Base-by-base conservation (phyloP, 2,113 vertebrate species). In the Rhinolophus ferrumequinum region DNA sequence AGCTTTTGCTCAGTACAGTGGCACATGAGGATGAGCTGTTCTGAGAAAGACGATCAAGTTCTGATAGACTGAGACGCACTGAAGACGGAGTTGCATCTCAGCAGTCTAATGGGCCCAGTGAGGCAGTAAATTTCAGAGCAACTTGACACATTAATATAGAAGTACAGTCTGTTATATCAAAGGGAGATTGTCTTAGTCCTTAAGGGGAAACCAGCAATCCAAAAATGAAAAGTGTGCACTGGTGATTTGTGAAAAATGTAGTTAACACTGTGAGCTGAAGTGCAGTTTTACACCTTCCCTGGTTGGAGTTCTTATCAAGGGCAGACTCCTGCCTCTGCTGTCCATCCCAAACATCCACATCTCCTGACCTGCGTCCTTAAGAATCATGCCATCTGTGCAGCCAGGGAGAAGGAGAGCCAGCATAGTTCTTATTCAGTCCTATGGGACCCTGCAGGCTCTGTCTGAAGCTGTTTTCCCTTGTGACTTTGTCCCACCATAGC, bases 121-220 rank as follows among this genome's bases (percentile, higher is more conserved):
- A 98, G 98, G 98, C 98, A 97, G 96, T 98, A 98, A 98, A 98
- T 98, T 98, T 98, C 97, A 75, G 95, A 94, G 97, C 97, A 98
- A 98, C 97, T 96, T 98, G 98, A 98, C 98, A 98, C 98, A 95
- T 98, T 98, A 98, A 98, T 98, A 98, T 96, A 98, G 98, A 98
- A 98, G 97, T 98, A 98, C 97, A 98, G 98, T 98, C 98, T 98
- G 98, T 98, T 98, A 98, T 96, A 98, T 98, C 98, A 98, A 97
- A 98, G 97, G 96, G 96, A 98, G 98, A 98, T 98, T 97, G 98
- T 97, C 97, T 97, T 84, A 96, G 97, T 98, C 97, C 98, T 98
- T 98, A 98, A 97, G 98, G 97, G 97, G 96, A 97, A 98, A 95
- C 93, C 72, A 38, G 96, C 97, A 97, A 98, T 97, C 97, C 95